Evolutionary conservation across 1,140 invertebrate genomes (phyloP).

Genomic region (Copidosoma floridanum): DNA sequence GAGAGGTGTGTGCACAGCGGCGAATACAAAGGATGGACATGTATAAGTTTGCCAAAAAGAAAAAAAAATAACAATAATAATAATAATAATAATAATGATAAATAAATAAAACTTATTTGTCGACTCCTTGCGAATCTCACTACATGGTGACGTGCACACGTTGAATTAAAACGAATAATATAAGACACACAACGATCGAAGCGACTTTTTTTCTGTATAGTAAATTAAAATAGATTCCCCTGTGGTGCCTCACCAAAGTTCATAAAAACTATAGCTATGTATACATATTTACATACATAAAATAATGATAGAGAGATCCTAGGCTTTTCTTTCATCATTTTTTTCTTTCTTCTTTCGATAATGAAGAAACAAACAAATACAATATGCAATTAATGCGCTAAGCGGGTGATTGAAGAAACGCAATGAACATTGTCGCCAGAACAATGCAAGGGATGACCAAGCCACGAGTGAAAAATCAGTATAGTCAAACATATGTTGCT

Average conservation of each 20-base stretch:
- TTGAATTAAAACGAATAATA: not conserved
- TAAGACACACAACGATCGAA: conserved; percentile 7
- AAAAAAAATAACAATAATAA: not conserved
- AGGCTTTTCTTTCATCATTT: conserved; percentile 19
- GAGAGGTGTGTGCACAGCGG: not conserved
- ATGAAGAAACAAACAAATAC: not conserved
- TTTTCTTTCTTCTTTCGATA: conserved; percentile 12
- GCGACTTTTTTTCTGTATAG: conserved; percentile 26
- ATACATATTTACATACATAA: not conserved
- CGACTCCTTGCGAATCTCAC: conserved; percentile 5
- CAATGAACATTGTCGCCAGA: too few relatives aligned
- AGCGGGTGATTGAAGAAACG: too few relatives aligned
- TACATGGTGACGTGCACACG: not conserved
- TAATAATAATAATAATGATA: too few relatives aligned
- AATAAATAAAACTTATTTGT: conserved; percentile 2
- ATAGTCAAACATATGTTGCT: too few relatives aligned
- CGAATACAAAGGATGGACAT: not conserved
- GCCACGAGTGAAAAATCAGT: too few relatives aligned
- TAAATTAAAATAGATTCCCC: conserved; percentile 25
- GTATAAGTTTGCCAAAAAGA: not conserved
- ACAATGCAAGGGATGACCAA: too few relatives aligned
- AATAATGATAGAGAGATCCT: conserved; percentile 19
- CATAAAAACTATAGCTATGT: conserved; percentile 14
- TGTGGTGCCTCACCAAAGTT: conserved; percentile 28
- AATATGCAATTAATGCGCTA: too few relatives aligned